Conservation (phyloP, 2,797 vertebrate genomes). For the Rhadinocentrus ornatus region DNA sequence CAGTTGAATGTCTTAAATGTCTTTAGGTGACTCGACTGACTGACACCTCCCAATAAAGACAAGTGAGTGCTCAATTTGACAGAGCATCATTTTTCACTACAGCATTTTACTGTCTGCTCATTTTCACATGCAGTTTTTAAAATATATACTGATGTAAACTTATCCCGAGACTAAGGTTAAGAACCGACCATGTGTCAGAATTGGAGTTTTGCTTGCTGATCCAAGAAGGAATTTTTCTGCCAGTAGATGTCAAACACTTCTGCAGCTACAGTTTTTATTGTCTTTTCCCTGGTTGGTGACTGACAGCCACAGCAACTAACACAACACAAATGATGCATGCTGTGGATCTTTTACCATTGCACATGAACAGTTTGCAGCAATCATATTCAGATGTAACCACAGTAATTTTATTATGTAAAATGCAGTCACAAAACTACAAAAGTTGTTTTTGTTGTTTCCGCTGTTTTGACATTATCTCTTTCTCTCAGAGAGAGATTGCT, state of each 20-base stretch:
- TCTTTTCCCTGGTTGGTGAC: slow-evolving; percentile 15
- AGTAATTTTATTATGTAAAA: slow-evolving; percentile 23
- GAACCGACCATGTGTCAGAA: slow-evolving; percentile 18
- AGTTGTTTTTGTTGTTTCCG: slow-evolving; percentile 47
- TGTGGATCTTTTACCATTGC: slow-evolving; percentile 20
- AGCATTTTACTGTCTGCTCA: slow-evolving; percentile 15
- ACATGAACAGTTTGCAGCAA: slow-evolving; percentile 23
- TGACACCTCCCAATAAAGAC: slow-evolving; percentile 54
- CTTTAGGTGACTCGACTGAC: slow-evolving; percentile 68
- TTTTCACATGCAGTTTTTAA: slow-evolving; percentile 25
- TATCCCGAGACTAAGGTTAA: slow-evolving; percentile 18
- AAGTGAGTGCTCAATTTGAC: slow-evolving; percentile 67
- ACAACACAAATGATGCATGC: not conserved
- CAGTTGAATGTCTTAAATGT: slow-evolving; percentile 73
- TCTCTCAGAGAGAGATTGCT: slow-evolving; percentile 56
- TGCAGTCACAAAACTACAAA: slow-evolving; percentile 24
- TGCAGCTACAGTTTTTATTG: not conserved
- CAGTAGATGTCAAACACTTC: slow-evolving; percentile 13
- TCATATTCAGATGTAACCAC: slow-evolving; percentile 31
- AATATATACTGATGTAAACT: slow-evolving; percentile 39
- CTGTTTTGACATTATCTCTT: slow-evolving; percentile 48
- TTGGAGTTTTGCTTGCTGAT: slow-evolving; percentile 25
- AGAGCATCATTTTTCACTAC: slow-evolving; percentile 55
- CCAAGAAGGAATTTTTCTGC: slow-evolving; percentile 14
- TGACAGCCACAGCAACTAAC: slow-evolving; percentile 25